Conservation (phyloP, 2,113 vertebrate species). For the Hucho hucho region DNA sequence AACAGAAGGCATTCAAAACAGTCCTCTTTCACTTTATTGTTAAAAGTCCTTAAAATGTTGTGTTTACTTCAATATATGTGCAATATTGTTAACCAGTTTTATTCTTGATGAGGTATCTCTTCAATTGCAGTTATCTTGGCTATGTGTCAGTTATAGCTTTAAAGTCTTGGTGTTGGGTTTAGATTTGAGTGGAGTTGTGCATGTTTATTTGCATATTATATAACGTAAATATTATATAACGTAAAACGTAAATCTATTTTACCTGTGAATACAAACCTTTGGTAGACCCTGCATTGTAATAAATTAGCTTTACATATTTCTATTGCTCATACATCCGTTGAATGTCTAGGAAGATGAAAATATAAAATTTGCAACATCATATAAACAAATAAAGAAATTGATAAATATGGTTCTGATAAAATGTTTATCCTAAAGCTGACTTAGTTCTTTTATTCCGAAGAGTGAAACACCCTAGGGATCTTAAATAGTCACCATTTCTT, state of each 20-base stretch:
- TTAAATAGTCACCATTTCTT: not conserved
- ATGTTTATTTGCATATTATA: not conserved
- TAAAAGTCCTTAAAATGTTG: conserved; percentile 38
- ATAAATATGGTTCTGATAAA: conserved; percentile 5
- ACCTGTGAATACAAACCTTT: conserved; percentile 1
- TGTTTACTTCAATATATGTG: conserved; percentile 23
- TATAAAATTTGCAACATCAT: conserved; percentile 6
- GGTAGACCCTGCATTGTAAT: not conserved
- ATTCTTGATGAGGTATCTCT: conserved; percentile 9
- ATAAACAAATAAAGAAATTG: conserved; percentile 30
- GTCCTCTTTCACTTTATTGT: conserved; percentile 37
- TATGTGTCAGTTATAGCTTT: not conserved
- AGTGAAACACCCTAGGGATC: conserved; percentile 15
- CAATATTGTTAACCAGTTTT: conserved; percentile 26
- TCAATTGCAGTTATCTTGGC: not conserved
- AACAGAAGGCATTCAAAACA: conserved; percentile 55
- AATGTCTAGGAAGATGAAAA: not conserved
- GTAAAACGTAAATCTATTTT: conserved; percentile 1
- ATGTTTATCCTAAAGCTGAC: conserved; percentile 22
- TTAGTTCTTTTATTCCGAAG: conserved; percentile 21
- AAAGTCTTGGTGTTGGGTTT: not conserved
- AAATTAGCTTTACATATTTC: not conserved
- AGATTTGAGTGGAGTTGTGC: not conserved
- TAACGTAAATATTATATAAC: not conserved
- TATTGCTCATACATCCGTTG: not conserved